phyloP scores from a whole-genome alignment of 2,797 vertebrate genomes.

The Amblyraja radiata region DNA sequence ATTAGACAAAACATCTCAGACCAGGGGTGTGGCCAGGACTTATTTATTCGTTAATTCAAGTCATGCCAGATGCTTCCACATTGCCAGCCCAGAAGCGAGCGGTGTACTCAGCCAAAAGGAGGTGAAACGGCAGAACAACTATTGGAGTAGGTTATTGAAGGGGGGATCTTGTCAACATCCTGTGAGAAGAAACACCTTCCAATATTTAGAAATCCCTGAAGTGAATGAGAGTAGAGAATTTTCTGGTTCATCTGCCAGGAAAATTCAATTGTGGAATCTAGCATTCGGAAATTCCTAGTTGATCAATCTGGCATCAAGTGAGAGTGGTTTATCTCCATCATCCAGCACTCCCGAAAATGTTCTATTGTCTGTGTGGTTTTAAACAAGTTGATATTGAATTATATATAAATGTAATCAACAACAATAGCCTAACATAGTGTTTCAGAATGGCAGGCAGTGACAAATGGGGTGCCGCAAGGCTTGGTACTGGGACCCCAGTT shows the following conservation, averaged over 20 bases:
- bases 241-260: background rate
- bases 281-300: background rate
- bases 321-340: background rate
- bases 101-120: background rate
- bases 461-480: no score
- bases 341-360: background rate
- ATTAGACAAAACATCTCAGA: background rate
- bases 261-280: background rate
- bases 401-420: background rate
- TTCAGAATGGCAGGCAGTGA: no score
- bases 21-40: background rate
- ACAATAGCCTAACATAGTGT: background rate
- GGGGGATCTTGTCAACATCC: background rate
- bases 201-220: background rate
- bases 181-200: background rate
- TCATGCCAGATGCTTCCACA: background rate
- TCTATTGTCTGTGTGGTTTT: background rate
- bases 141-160: background rate
- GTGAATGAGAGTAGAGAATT: background rate
- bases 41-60: background rate
- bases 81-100: background rate
- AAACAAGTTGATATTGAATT: background rate
- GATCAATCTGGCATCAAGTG: background rate
- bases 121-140: background rate
- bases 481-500: no score